phyloP scores from a whole-genome alignment of 2,797 vertebrate genomes.

The Oceanodroma leucorhoa region DNA sequence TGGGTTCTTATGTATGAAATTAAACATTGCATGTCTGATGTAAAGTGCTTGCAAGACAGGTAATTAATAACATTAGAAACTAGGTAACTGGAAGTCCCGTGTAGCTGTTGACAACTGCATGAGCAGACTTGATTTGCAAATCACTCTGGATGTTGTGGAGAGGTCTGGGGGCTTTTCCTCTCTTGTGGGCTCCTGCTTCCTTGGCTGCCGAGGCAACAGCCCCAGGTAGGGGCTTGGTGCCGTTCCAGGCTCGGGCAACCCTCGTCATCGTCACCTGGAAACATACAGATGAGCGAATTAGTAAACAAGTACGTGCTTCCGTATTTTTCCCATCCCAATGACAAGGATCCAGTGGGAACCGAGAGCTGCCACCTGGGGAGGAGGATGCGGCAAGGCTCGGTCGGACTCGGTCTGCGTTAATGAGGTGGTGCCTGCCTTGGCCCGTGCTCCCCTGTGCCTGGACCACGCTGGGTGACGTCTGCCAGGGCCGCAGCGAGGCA shows the following conservation, averaged over 20 bases:
- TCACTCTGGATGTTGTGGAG: background rate
- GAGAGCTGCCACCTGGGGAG: background rate
- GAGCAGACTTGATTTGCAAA: background rate
- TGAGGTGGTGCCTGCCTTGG: background rate
- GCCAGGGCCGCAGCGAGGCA: background rate
- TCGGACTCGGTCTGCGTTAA: background rate
- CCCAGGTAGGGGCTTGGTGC: background rate
- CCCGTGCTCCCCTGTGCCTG: background rate
- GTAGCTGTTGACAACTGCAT: background rate
- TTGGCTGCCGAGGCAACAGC: background rate
- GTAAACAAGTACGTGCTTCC: background rate
- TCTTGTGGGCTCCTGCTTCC: background rate
- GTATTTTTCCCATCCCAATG: background rate
- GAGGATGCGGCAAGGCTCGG: background rate
- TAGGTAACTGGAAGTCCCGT: conserved; percentile 37
- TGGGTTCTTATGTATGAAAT: conserved; percentile 35
- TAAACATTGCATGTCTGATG: background rate
- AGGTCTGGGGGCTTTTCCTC: background rate
- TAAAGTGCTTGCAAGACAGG: conserved; percentile 45
- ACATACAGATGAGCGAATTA: accelerated
- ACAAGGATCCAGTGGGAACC: background rate
- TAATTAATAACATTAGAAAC: conserved; percentile 55
- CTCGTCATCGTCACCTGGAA: background rate
- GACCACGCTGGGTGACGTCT: background rate
- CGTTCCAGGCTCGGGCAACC: background rate